Percentiles rank a stretch among this genome's conserved stretches.
These are phyloP conservation scores for Drosophila sp. DNA, from an alignment of 1,140 invertebrate species.

Conservation along the genomic window DNA sequence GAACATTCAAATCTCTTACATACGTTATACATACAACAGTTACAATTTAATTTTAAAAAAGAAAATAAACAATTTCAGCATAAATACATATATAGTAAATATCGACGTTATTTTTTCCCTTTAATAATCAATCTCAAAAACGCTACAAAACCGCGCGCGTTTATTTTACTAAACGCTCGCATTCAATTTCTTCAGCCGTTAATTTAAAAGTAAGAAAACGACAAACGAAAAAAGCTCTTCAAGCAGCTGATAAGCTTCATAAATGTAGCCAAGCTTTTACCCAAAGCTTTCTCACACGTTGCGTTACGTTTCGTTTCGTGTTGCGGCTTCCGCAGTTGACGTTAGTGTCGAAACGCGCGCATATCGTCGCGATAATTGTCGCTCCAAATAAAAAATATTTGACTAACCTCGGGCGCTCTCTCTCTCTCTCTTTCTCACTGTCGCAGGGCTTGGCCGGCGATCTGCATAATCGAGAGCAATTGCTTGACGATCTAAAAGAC, in stretches of 20 bases:
- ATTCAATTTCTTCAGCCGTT: background rate
- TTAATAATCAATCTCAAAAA: background rate
- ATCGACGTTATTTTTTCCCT: too few relatives aligned
- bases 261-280: slow-evolving; percentile 5
- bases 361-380: slow-evolving; percentile 40
- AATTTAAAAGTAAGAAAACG: background rate
- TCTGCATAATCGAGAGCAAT: slow-evolving; percentile 88
- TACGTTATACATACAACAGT: background rate
- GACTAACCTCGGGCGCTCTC: slow-evolving; percentile 15
- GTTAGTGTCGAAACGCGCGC: slow-evolving; percentile 69
- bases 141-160: background rate
- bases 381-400: slow-evolving; percentile 12
- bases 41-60: background rate
- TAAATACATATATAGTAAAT: too few relatives aligned
- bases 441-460: slow-evolving; percentile 87
- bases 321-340: slow-evolving; percentile 55
- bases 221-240: slow-evolving; percentile 5
- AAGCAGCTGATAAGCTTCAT: background rate
- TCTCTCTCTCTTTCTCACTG: background rate
- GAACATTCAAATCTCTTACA: slow-evolving; percentile 13
- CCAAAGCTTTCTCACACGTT: slow-evolving; percentile 37
- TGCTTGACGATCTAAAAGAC: slow-evolving; percentile 88
- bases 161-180: background rate
- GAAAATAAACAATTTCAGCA: background rate
- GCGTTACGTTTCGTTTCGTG: slow-evolving; percentile 24